Conservation (phyloP, 2,888 invertebrate genomes). For the Schizotus pectinicornis region DNA sequence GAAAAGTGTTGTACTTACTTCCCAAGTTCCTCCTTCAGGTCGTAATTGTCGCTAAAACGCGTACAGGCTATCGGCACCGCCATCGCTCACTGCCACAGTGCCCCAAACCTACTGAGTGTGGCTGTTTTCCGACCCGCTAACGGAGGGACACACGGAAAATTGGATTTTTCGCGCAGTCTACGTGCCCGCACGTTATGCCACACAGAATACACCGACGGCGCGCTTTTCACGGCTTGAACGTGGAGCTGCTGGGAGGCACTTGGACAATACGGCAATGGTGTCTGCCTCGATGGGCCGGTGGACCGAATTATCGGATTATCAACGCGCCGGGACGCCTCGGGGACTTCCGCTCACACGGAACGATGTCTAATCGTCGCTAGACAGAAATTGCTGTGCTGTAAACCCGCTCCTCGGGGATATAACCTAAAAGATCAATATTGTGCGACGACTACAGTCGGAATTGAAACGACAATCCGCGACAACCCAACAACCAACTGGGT, state of each 20-base stretch:
- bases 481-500: slow-evolving; percentile 19
- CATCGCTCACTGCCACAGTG: slow-evolving; percentile 64
- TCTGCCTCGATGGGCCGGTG: no score
- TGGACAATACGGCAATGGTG: neutral
- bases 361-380: slow-evolving; percentile 41
- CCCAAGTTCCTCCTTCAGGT: slow-evolving; percentile 99
- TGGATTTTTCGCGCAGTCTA: slow-evolving; percentile 24
- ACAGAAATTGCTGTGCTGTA: slow-evolving; percentile 42
- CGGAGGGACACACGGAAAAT: slow-evolving; percentile 14
- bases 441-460: slow-evolving; percentile 36
- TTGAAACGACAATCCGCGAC: slow-evolving; percentile 16
- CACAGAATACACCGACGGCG: slow-evolving; percentile 40
- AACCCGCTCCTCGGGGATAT: slow-evolving; percentile 53
- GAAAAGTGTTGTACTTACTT: slow-evolving; percentile 75
- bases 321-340: slow-evolving; percentile 13
- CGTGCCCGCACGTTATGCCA: slow-evolving; percentile 36
- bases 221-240: slow-evolving; percentile 13
- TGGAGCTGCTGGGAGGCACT: neutral
- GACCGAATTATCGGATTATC: neutral
- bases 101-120: slow-evolving; percentile 51
- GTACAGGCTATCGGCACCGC: slow-evolving; percentile 91
- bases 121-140: slow-evolving; percentile 44
- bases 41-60: slow-evolving; percentile 99
- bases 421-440: slow-evolving; percentile 56
- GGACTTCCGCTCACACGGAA: slow-evolving; percentile 24